These are phyloP conservation scores for Urosaurus nigricauda DNA, from an alignment of 2,797 vertebrate species.

Conservation along the genomic window DNA sequence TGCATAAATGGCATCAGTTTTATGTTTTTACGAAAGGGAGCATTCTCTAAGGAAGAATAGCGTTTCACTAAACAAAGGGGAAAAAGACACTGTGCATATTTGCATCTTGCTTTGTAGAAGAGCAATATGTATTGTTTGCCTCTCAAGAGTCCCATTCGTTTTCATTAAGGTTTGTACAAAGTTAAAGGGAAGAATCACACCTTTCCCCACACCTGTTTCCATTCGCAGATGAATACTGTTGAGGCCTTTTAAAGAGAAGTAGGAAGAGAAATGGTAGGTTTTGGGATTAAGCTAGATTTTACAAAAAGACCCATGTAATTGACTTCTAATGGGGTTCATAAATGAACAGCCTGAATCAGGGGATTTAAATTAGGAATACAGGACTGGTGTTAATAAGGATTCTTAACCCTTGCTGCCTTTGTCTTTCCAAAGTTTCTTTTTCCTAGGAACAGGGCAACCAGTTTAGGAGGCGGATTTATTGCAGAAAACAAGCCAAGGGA, in stretches of 20 bases:
- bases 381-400: too few species aligned
- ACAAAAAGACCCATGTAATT: neutral
- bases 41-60: neutral
- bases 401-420: neutral
- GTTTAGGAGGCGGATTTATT: neutral
- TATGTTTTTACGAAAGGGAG: neutral
- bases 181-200: neutral
- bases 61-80: conserved; percentile 38
- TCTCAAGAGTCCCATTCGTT: conserved; percentile 32
- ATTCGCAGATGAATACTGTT: neutral
- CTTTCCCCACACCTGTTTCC: neutral
- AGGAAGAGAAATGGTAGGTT: conserved; percentile 43
- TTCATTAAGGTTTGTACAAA: conserved; percentile 10
- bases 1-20: neutral
- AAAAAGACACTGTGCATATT: neutral
- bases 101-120: neutral
- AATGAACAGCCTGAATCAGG: neutral
- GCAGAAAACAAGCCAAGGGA: neutral
- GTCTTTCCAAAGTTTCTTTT: neutral
- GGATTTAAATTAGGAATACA: neutral
- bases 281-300: conserved; percentile 32
- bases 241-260: conserved; percentile 26
- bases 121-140: neutral
- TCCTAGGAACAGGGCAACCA: neutral
- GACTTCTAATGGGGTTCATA: neutral